Base-by-base conservation (phyloP, 2,888 invertebrate genomes). In the Megaustenia siamemsis region DNA sequence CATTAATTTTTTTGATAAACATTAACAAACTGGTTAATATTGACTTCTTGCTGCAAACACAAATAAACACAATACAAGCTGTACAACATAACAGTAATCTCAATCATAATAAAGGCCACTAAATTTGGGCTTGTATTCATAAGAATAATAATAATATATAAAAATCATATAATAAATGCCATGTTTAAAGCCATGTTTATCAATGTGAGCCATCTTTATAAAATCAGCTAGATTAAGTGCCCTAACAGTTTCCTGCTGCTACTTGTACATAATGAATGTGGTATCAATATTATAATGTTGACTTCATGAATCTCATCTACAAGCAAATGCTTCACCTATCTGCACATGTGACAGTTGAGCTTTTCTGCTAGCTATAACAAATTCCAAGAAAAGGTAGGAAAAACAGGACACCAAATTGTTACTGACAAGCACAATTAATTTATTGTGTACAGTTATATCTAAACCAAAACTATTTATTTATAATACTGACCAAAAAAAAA, bases 71-170 rank as follows among this genome's bases (percentile, higher is more conserved):
- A 35, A 73, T 49, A 45, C 43, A 63, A 66, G 66, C 66, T 78
- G 78, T 63, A 78, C 43, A 78, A 78, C 78, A 66, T 40, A 78
- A 78, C 40, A 78, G 32, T 63, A 60, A 76, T 43, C 4, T n/a
- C 24, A 38, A 75, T 43, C 28, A 60, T 78, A 78, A 78, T 78
- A 53, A 73, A 82, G 82, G 82, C 82, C 82, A 82, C 82, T 82
- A 82, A 73, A 82, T 49, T 24, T 60, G 73, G 82, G 82, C 82
- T 71, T 53, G 60, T 40, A 73, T 71, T 69, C 49, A 53, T 49
- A 15, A 80, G 35, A 80, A 53, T 38, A 69, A 80, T 69, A 49
- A n/a, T n/a, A n/a, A 69, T 35, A 12, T 45, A 10, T 45, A 10
- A 28, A 69, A 80, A 80, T 53, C 68, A 69, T 38, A 35, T 69